phyloP scores from a whole-genome alignment of 2,888 invertebrate species.

The Herminia tarsipennalis region DNA sequence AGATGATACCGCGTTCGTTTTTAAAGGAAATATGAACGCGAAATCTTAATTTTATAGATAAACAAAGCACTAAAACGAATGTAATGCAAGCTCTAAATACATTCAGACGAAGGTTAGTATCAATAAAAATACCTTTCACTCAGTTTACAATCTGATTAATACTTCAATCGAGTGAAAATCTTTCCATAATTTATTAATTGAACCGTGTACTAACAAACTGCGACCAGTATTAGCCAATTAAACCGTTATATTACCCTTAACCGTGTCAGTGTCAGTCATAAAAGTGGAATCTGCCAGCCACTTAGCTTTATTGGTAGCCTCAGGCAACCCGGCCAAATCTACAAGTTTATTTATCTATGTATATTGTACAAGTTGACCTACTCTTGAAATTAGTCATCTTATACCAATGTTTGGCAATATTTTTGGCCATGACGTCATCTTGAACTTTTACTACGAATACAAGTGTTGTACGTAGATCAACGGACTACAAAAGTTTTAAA shows the following conservation, averaged over 20 bases:
- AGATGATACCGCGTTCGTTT: too few relatives aligned
- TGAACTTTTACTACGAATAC: conserved; percentile 20
- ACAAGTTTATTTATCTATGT: not conserved
- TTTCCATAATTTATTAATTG: not conserved
- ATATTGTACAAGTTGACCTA: conserved; percentile 5
- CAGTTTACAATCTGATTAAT: too few relatives aligned
- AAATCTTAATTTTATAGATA: too few relatives aligned
- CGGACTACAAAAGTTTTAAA: too few relatives aligned
- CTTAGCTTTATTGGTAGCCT: conserved; percentile 23
- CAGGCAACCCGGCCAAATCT: conserved; percentile 19
- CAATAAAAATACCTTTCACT: too few relatives aligned
- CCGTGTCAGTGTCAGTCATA: conserved; percentile 23
- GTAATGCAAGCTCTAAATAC: too few relatives aligned
- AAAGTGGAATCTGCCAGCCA: conserved; percentile 31
- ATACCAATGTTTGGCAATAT: conserved; percentile 9
- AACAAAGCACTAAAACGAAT: too few relatives aligned
- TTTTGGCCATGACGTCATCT: conserved; percentile 20
- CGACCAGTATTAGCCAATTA: conserved; percentile 5
- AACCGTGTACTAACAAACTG: not conserved
- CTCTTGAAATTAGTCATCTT: conserved; percentile 20
- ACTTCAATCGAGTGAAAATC: conserved; percentile 1
- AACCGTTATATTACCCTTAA: conserved; percentile 16
- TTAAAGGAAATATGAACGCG: too few relatives aligned
- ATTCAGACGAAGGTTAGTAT: too few relatives aligned
- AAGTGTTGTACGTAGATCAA: conserved; percentile 12